These are phyloP conservation scores for Cydia pomonella DNA, from an alignment of 1,140 invertebrate genomes.

Conservation along the genomic window DNA sequence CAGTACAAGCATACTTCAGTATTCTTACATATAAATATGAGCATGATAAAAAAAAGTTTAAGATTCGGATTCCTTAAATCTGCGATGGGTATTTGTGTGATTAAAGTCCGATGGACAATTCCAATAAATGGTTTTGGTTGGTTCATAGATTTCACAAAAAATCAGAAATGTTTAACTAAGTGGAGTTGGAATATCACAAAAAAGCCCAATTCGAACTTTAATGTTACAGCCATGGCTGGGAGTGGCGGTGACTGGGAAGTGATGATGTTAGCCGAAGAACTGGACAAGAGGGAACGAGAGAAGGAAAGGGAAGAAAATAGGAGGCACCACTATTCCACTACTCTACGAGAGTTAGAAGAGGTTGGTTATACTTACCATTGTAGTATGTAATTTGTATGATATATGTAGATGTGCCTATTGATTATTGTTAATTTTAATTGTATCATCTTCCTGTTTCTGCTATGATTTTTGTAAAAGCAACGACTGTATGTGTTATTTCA, in stretches of 20 bases:
- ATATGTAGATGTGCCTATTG: not conserved
- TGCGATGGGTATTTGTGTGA: too few species aligned
- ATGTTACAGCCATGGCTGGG: conserved; percentile 50
- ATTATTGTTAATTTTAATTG: too few species aligned
- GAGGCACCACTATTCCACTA: conserved; percentile 57
- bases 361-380: conserved; percentile 39
- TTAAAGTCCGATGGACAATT: not conserved
- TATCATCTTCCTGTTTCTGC: not conserved
- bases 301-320: conserved; percentile 66
- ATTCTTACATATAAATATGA: too few species aligned
- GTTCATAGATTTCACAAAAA: not conserved
- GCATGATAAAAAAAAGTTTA: too few species aligned
- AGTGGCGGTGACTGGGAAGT: conserved; percentile 88
- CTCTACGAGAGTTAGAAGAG: conserved; percentile 68
- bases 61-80: too few species aligned
- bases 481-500: too few species aligned
- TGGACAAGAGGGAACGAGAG: conserved; percentile 83
- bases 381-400: too few species aligned
- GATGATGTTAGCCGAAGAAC: conserved; percentile 87
- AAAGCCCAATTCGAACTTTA: not conserved
- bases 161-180: too few species aligned
- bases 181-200: too few species aligned
- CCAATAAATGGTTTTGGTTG: not conserved
- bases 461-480: too few species aligned
- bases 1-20: too few species aligned